Base-by-base conservation (phyloP, 2,888 invertebrate species). In the Ctena decussata region DNA sequence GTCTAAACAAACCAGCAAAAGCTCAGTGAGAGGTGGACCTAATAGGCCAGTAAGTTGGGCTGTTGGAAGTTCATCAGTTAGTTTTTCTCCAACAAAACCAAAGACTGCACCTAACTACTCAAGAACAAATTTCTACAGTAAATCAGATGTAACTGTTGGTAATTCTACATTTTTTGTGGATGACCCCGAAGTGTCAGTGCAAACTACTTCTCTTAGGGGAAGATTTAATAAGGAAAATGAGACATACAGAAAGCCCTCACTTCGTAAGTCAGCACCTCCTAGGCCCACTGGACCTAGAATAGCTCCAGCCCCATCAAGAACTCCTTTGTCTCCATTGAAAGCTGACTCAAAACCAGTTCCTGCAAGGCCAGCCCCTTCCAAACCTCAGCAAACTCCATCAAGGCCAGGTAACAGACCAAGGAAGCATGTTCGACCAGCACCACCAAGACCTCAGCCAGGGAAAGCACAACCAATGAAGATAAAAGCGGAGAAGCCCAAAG, bases 261-360 rank as follows among this genome's bases (percentile, higher is more conserved):
- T 91, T 32, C 90, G 90, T 69, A 94, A 92, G 77, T 86, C 91
- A 8, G 93, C 94, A 15, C 94, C 94, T 18, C 93, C 93, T 5
- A 84, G 94, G 65, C 94, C 94, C 1, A 85, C 87, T 0, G 93
- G 93, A 5, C 94, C 94, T 0, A 84, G 93, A 70, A 80, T 92
- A 8, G 91, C 92, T 6, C 80, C 93, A 32, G 90, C 89, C 24
- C 93, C 93, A n/a, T 87, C 92, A 11, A 93, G 89, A 69, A 80
- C 83, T 15, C 92, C 92, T 1, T 30, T 94, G 32, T 77, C 90
- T 21, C 85, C 85, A 37, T 39, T 72, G 27, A 60, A 70, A 24
- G 41, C 85, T 39, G 57, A 49, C 12, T 53, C 77, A 27, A 72
- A 80, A 32, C 24, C 39, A 6, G 77, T 79, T 30, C 94, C 94